phyloP scores from a whole-genome alignment of 2,113 vertebrate genomes.

The Andinoacara biseriatus region DNA sequence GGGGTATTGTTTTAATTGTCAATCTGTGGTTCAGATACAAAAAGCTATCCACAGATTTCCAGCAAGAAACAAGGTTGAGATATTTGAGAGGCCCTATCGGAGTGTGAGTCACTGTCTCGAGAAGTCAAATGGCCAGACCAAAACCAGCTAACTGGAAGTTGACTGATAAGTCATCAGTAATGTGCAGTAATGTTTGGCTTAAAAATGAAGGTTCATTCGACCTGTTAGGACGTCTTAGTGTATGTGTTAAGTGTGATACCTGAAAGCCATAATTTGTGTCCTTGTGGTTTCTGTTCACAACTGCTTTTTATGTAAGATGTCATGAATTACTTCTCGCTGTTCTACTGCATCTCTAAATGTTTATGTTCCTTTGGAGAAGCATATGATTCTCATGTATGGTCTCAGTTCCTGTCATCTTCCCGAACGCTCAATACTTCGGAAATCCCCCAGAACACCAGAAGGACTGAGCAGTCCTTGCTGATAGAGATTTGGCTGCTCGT shows the following conservation, averaged over 20 bases:
- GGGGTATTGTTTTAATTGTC: slow-evolving; percentile 59
- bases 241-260: neutral
- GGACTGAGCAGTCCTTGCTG: neutral
- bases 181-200: neutral
- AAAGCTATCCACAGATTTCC: slow-evolving; percentile 25
- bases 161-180: neutral
- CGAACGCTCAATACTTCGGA: neutral
- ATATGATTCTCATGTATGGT: neutral
- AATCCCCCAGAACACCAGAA: slow-evolving; percentile 3
- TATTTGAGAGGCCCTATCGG: slow-evolving; percentile 5
- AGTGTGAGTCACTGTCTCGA: neutral
- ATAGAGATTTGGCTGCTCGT: neutral
- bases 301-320: neutral
- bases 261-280: neutral
- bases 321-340: neutral
- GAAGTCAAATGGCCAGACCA: neutral
- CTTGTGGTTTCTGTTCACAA: neutral
- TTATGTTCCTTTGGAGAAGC: neutral
- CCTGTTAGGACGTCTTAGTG: neutral
- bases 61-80: neutral
- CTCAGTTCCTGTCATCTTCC: neutral
- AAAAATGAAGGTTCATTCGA: neutral
- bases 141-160: slow-evolving; percentile 1
- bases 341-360: neutral
- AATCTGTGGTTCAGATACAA: slow-evolving; percentile 19